Evolutionary conservation across 1,140 invertebrate species (phyloP).

Genomic region (Camponotus vicinus): DNA sequence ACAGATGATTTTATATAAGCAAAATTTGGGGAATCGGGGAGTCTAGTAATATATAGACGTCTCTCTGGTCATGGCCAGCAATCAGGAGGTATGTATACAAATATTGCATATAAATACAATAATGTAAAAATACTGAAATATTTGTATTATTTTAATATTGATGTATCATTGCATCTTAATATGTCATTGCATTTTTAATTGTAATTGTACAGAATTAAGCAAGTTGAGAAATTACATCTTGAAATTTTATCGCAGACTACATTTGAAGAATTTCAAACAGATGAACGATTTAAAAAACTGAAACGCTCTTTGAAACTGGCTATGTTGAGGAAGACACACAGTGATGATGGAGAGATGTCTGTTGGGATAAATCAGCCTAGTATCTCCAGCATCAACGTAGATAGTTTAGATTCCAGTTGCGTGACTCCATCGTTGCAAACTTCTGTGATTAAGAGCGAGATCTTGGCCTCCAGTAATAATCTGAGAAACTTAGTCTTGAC

Average conservation of each 20-base stretch:
- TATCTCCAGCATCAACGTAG: conserved; percentile 73
- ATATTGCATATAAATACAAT: no score
- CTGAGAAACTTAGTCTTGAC: conserved; percentile 65
- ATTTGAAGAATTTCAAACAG: conserved; percentile 67
- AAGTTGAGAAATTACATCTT: background rate
- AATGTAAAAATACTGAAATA: background rate
- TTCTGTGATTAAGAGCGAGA: conserved; percentile 70
- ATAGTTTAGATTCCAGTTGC: conserved; percentile 60
- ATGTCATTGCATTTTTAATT: background rate
- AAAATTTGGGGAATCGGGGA: no score
- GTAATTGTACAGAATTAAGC: background rate
- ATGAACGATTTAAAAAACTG: conserved; percentile 73
- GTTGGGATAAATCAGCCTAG: conserved; percentile 52
- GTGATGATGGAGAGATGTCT: background rate
- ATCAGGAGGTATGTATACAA: background rate
- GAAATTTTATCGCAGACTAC: conserved; percentile 63
- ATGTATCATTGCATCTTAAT: background rate
- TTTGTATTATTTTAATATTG: background rate
- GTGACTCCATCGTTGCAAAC: conserved; percentile 14
- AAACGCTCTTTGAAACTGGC: conserved; percentile 68
- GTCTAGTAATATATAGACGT: no score
- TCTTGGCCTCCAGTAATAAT: conserved; percentile 76
- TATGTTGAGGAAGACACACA: conserved; percentile 39
- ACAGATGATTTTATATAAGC: no score
- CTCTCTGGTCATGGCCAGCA: background rate